Base-by-base conservation (phyloP, 2,888 invertebrate species). In the Calameuta filiformis region DNA sequence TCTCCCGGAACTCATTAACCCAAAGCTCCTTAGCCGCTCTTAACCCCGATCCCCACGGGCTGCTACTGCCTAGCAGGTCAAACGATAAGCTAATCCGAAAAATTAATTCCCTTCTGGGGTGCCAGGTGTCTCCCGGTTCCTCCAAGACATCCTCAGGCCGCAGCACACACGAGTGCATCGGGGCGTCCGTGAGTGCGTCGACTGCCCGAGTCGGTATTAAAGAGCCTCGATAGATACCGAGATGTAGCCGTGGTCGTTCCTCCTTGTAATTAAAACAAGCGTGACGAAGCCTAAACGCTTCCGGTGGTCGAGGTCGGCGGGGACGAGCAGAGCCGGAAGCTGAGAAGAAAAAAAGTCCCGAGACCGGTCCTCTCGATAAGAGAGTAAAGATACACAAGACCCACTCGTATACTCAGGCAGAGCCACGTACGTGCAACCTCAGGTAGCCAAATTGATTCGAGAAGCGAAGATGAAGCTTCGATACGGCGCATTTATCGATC, bases 21-120 rank as follows among this genome's bases (percentile, higher is more conserved):
- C 81, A 86, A 88, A 88, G 86, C 86, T 82, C 85, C 86, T 90
- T 86, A 90, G 85, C 85, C 82, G 85, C 86, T 83, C 85, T 88
- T 88, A 88, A 86, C 88, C 87, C 83, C 85, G 86, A 87, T 90
- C 85, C 80, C 78, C 75, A 77, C 81, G 79, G 82, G n/a, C 69
- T 15, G 40, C 40, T 40, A 40, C 40, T 83, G 82, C 84, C 82
- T 86, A 85, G 83, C 81, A 85, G 84, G 85, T 85, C 81, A 77
- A 78, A 84, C 87, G 89, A 90, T 90, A 88, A 90, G 86, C 88
- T 91, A 90, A 91, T 91, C 91, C 90, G 83, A 89, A 89, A 90
- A 91, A 91, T 89, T 88, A 90, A 91, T 91, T 91, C 90, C 85
- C 84, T 83, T 83, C 83, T 81, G 83, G 81, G 75, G 79, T 84